Evolutionary conservation across 2,888 invertebrate species (phyloP).

Genomic region (Lasioglossum zephyrum): DNA sequence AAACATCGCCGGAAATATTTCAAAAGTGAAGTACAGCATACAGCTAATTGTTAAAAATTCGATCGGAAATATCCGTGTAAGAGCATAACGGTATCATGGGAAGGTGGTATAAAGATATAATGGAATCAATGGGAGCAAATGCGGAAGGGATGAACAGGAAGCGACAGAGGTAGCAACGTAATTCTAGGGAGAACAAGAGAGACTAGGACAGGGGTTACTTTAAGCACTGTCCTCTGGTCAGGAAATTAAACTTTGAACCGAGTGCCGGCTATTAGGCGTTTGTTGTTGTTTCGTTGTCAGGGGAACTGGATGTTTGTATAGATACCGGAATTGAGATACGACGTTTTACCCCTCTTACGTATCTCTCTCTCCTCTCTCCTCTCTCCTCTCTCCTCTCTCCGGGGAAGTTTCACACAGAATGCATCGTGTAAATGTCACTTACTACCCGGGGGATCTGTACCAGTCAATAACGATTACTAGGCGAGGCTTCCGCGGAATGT

Average conservation of each 20-base stretch:
- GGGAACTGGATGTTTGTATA: constrained; percentile 78
- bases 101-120: constrained; percentile 21
- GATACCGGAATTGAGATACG: constrained; percentile 82
- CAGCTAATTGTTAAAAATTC: background rate
- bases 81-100: constrained; percentile 24
- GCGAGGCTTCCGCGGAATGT: constrained; percentile 63
- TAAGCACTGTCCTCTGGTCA: constrained; percentile 79
- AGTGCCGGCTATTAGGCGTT: constrained; percentile 81
- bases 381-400: constrained; percentile 58
- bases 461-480: constrained; percentile 72
- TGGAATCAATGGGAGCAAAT: constrained; percentile 5
- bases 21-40: background rate
- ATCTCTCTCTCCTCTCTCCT: too few species aligned
- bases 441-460: constrained; percentile 69
- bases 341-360: constrained; percentile 61
- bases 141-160: constrained; percentile 29
- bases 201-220: constrained; percentile 63
- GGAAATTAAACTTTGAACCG: constrained; percentile 83
- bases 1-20: background rate
- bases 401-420: constrained; percentile 74
- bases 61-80: background rate
- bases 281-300: constrained; percentile 82
- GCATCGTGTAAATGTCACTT: constrained; percentile 78
- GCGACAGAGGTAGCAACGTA: constrained; percentile 25
- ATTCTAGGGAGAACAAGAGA: constrained; percentile 44